phyloP scores from a whole-genome alignment of 2,888 invertebrate genomes.

The Thera britannica region DNA sequence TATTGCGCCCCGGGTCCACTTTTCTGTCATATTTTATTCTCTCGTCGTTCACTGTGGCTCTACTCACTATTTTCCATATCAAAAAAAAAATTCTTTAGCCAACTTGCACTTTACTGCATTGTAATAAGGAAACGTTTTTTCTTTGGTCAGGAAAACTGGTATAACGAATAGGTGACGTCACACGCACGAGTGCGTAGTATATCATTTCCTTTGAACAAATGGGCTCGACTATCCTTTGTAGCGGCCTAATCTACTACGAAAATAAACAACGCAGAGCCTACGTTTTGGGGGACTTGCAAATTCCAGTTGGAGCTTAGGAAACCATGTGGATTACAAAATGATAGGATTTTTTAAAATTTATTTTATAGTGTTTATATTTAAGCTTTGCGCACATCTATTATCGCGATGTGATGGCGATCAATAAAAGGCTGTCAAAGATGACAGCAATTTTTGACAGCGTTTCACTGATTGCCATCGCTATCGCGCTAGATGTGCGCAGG shows the following conservation, averaged over 20 bases:
- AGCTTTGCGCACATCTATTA: too few species aligned
- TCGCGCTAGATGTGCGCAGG: too few species aligned
- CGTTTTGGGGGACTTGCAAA: slow-evolving; percentile 35
- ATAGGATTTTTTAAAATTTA: too few species aligned
- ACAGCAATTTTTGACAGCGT: too few species aligned
- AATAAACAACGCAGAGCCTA: slow-evolving; percentile 67
- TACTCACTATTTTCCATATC: slow-evolving; percentile 38
- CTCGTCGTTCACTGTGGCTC: slow-evolving; percentile 61
- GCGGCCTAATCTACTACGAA: slow-evolving; percentile 76
- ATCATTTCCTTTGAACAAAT: slow-evolving; percentile 82
- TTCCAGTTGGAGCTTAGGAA: slow-evolving; percentile 2
- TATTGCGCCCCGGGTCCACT: slow-evolving; percentile 78
- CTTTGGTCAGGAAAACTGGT: slow-evolving; percentile 47
- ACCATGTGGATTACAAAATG: neutral
- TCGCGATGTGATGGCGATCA: too few species aligned
- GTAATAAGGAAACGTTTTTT: slow-evolving; percentile 37
- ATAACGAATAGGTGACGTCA: slow-evolving; percentile 62
- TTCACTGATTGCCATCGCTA: too few species aligned
- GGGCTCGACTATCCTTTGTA: slow-evolving; percentile 67
- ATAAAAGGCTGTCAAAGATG: too few species aligned
- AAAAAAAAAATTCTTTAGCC: slow-evolving; percentile 24
- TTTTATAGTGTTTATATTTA: too few species aligned
- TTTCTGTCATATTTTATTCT: slow-evolving; percentile 79
- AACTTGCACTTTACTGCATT: slow-evolving; percentile 45
- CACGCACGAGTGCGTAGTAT: slow-evolving; percentile 78